Conservation (phyloP, 2,113 vertebrate genomes). For the Guaruba guarouba region DNA sequence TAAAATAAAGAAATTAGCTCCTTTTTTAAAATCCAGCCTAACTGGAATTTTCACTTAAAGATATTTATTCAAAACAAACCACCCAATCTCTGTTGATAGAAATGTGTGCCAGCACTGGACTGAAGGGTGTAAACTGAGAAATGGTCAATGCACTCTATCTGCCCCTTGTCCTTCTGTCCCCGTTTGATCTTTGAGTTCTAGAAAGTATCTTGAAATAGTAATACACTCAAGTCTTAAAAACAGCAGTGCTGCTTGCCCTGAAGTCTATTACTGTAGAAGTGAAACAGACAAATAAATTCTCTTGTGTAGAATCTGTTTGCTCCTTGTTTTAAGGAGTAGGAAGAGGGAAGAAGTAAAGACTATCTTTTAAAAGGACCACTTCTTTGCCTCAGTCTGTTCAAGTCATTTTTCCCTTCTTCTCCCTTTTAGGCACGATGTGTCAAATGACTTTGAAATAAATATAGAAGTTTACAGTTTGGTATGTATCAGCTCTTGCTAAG, state of each 20-base stretch:
- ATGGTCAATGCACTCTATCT: not conserved
- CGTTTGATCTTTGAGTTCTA: not conserved
- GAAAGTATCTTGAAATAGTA: not conserved
- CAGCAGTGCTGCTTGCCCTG: not conserved
- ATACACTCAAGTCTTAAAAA: not conserved
- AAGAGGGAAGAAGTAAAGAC: not conserved
- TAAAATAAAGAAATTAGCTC: not conserved
- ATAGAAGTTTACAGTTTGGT: slow-evolving; percentile 92
- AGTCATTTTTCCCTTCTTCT: not conserved
- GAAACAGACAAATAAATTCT: not conserved
- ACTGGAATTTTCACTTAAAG: not conserved
- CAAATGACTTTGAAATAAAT: slow-evolving; percentile 89
- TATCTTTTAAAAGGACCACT: not conserved
- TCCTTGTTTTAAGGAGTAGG: not conserved
- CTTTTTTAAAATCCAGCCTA: not conserved
- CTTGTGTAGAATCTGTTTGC: not conserved
- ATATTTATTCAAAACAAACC: not conserved
- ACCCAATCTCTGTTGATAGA: not conserved
- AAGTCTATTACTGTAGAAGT: not conserved
- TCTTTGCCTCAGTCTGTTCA: not conserved
- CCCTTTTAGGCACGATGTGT: slow-evolving; percentile 82
- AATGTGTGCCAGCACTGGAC: not conserved
- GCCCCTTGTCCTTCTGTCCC: not conserved
- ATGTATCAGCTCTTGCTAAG: slow-evolving; percentile 62
- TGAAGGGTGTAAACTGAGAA: not conserved